Base-by-base conservation (phyloP, 2,113 vertebrate genomes). In the Silurus glanis region DNA sequence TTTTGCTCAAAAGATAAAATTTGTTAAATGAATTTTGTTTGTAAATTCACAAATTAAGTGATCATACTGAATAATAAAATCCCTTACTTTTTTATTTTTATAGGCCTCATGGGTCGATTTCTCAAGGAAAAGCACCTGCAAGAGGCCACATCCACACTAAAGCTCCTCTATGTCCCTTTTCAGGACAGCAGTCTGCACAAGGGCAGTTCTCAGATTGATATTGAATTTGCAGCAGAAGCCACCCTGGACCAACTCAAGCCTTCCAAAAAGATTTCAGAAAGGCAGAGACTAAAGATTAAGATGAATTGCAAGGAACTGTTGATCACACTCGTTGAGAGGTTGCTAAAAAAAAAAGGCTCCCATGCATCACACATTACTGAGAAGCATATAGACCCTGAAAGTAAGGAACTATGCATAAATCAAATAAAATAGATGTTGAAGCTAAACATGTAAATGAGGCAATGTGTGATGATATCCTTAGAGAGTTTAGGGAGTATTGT, bases 311-410 rank as follows among this genome's bases (percentile, higher is more conserved):
- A 79, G 69, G 75, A n/a, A 78, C 61, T 85, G 71, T 79, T 88
- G 82, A 84, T 87, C n/a, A 82, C 67, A 78, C 83, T 89, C 17
- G 69, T 83, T 76, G 58, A 82, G 25, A 86, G 84, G 80, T n/a
- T 86, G 28, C 76, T 90, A 78, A 88, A 82, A 37, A 37, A 37
- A 2, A 86, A 90, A 90, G 83, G 79, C 78, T 87, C 85, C 85
- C 80, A 49, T 85, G 37, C 85, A 88, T 80, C 64, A 89, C 64
- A 76, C 53, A n/a, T 82, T 86, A 72, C 74, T 86, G 55, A 87
- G 86, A 87, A 87, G 83, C 78, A 89, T 87, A 83, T 56, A 86
- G 64, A 84, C 84, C 67, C 83, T 28, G 80, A 61, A 81, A 28
- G 17, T 74, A 89, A 87, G 58, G 85, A 87, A 16, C 45, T 88